phyloP scores from a whole-genome alignment of 2,888 invertebrate genomes.

The Parnassius glacialis region DNA sequence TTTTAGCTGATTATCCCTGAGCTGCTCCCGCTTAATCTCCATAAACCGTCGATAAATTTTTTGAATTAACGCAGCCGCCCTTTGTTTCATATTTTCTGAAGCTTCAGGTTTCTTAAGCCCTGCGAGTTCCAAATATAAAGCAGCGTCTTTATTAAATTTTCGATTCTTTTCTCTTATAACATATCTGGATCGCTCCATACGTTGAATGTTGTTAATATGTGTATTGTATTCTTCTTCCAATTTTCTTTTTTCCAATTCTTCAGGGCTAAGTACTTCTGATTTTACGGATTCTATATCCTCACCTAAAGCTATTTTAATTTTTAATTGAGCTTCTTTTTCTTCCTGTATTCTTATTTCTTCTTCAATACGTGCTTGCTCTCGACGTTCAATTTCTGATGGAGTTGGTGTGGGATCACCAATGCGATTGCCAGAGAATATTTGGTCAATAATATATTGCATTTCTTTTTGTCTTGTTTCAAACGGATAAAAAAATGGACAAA shows the following conservation, averaged over 20 bases:
- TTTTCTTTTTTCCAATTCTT: constrained; percentile 49
- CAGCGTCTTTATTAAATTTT: constrained; percentile 54
- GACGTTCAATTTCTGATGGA: constrained; percentile 53
- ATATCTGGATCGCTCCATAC: constrained; percentile 64
- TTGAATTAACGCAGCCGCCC: constrained; percentile 55
- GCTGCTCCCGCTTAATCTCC: constrained; percentile 57
- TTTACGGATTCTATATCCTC: constrained; percentile 48
- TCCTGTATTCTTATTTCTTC: constrained; percentile 48
- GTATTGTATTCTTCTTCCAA: constrained; percentile 50
- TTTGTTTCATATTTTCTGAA: constrained; percentile 42
- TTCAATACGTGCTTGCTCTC: constrained; percentile 52
- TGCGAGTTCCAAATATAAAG: constrained; percentile 62
- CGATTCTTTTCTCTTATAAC: constrained; percentile 41
- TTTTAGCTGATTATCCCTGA: constrained; percentile 63
- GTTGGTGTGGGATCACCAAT: constrained; percentile 62
- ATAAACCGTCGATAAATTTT: constrained; percentile 64
- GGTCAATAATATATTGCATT: constrained; percentile 69
- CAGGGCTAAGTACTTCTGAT: constrained; percentile 45
- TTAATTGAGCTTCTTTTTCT: constrained; percentile 54
- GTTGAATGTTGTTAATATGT: constrained; percentile 58
- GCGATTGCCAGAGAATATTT: constrained; percentile 67
- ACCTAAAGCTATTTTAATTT: constrained; percentile 52
- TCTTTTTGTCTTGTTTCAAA: constrained; percentile 75
- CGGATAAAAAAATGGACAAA: constrained; percentile 83
- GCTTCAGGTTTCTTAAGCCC: constrained; percentile 59